Percentiles rank a stretch among this genome's conserved stretches.
phyloP scores from a whole-genome alignment of 2,797 vertebrate species.

The Channa striata region DNA sequence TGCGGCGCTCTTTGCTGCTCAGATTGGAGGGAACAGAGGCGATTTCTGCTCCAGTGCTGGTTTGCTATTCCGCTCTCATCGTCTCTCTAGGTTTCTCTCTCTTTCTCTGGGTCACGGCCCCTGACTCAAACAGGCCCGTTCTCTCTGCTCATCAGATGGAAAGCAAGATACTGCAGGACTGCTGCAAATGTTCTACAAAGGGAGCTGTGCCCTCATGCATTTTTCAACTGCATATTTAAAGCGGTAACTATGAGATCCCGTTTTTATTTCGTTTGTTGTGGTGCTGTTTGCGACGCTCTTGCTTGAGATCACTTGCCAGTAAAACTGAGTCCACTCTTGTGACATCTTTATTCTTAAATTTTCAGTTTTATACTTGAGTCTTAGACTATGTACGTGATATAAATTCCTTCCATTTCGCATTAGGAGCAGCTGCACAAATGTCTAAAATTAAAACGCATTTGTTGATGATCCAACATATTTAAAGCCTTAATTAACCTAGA shows the following conservation, averaged over 20 bases:
- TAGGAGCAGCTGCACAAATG: slow-evolving; percentile 5
- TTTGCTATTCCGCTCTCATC: slow-evolving; percentile 19
- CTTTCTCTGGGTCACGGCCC: slow-evolving; percentile 35
- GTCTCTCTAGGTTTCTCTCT: slow-evolving; percentile 29
- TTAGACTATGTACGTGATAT: not conserved
- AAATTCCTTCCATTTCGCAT: not conserved
- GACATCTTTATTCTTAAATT: not conserved
- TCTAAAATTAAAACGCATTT: slow-evolving; percentile 8
- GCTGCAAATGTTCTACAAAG: slow-evolving; percentile 58
- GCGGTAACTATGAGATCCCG: not conserved
- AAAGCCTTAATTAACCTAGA: slow-evolving; percentile 40
- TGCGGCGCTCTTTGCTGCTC: not conserved
- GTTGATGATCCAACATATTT: slow-evolving; percentile 6
- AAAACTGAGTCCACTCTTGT: not conserved
- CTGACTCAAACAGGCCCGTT: slow-evolving; percentile 32
- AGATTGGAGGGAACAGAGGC: slow-evolving; percentile 35
- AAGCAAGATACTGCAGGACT: slow-evolving; percentile 23
- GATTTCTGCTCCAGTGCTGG: slow-evolving; percentile 23
- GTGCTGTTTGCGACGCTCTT: not conserved
- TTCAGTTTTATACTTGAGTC: not conserved
- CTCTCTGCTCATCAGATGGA: slow-evolving; percentile 39
- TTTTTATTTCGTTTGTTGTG: slow-evolving; percentile 6
- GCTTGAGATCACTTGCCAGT: slow-evolving; percentile 6
- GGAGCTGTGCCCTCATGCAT: slow-evolving; percentile 46
- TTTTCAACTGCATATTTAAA: slow-evolving; percentile 56